These are phyloP conservation scores for Escarpia spicata DNA, from an alignment of 2,888 invertebrate genomes.

Conservation along the genomic window DNA sequence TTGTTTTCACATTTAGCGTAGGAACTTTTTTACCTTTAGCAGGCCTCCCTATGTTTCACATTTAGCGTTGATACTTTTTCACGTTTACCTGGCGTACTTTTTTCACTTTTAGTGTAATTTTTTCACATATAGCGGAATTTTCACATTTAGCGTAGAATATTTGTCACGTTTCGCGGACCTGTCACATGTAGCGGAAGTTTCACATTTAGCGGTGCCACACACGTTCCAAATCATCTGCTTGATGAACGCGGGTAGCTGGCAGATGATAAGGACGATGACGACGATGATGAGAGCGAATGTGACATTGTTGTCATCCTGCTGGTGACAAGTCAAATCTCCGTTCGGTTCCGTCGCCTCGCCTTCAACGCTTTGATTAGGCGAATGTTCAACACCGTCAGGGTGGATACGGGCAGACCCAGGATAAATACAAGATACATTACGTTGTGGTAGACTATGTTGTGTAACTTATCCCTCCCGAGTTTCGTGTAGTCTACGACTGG, in stretches of 20 bases:
- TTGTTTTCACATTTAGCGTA: too few relatives aligned
- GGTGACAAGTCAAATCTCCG: conserved; percentile 37
- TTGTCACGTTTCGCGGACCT: too few relatives aligned
- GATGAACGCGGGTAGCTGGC: conserved; percentile 41
- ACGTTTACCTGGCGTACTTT: too few relatives aligned
- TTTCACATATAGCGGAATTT: too few relatives aligned
- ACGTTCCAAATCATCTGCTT: conserved; percentile 45
- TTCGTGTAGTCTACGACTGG: conserved; percentile 18
- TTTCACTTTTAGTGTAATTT: too few relatives aligned
- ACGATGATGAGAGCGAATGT: conserved; percentile 46
- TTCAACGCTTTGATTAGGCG: conserved; percentile 26
- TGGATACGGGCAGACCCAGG: conserved; percentile 30
- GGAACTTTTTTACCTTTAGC: too few relatives aligned
- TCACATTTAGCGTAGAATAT: too few relatives aligned
- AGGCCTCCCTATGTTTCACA: too few relatives aligned
- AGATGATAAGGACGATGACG: conserved; percentile 44
- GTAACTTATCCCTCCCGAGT: conserved; percentile 28
- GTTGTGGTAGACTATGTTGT: conserved; percentile 32
- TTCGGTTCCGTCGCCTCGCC: conserved; percentile 28
- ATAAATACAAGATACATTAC: conserved; percentile 33
- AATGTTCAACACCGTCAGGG: conserved; percentile 28
- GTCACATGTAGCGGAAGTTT: too few relatives aligned
- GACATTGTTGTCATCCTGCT: conserved; percentile 46
- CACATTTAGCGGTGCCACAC: conserved; percentile 30
- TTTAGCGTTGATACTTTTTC: too few relatives aligned